These are phyloP conservation scores for Dione vanillae DNA, from an alignment of 2,888 invertebrate genomes.

Conservation along the genomic window DNA sequence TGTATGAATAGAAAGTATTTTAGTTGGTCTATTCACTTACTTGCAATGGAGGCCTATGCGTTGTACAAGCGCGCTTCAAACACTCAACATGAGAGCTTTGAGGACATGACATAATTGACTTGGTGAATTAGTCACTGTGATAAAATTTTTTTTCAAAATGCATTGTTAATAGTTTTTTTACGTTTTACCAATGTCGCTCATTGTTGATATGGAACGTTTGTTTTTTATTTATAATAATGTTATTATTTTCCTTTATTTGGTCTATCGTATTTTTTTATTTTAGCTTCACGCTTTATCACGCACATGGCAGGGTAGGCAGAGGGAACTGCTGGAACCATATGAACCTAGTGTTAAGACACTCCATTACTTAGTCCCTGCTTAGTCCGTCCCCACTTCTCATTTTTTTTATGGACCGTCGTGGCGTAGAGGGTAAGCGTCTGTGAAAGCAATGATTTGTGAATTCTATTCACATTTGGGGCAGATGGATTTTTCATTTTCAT, in stretches of 20 bases:
- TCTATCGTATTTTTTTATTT: too few species aligned
- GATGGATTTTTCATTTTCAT: too few species aligned
- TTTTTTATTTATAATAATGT: conserved; percentile 1
- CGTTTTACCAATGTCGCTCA: not conserved
- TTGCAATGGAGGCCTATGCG: conserved; percentile 18
- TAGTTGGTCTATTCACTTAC: conserved; percentile 28
- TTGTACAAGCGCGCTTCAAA: conserved; percentile 25
- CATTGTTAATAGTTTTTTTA: conserved; percentile 14
- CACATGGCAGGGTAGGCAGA: too few species aligned
- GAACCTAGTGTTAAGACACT: too few species aligned
- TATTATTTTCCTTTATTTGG: not conserved
- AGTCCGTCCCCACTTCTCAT: too few species aligned
- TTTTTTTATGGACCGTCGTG: too few species aligned
- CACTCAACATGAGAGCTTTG: conserved; percentile 10
- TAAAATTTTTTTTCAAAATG: conserved; percentile 9
- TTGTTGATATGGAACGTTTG: not conserved
- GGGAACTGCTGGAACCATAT: too few species aligned
- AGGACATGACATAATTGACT: conserved; percentile 29
- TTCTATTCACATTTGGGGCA: too few species aligned
- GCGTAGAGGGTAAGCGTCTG: too few species aligned
- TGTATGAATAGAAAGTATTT: conserved; percentile 22
- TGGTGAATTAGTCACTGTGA: conserved; percentile 22
- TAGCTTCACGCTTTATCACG: too few species aligned
- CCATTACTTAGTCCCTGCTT: too few species aligned
- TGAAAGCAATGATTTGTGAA: too few species aligned